Evolutionary conservation across 2,113 vertebrate genomes (phyloP).

Genomic region (Bujurquina vittata): DNA sequence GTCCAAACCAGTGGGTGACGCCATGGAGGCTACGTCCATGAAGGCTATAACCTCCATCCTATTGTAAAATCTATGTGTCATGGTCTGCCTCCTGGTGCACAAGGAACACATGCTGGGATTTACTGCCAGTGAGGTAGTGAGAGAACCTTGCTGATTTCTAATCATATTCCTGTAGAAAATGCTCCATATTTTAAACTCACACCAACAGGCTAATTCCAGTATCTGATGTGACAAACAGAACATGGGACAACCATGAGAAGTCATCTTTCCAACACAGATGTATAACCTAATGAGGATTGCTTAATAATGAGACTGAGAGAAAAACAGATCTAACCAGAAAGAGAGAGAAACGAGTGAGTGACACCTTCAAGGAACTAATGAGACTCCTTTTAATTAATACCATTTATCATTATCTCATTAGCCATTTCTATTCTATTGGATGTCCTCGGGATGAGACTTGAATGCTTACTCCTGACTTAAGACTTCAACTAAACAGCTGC

Average conservation of each 20-base stretch:
- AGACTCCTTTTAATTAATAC: constrained; percentile 42
- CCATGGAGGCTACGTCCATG: no score
- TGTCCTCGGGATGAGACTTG: constrained; percentile 19
- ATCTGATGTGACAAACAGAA: neutral
- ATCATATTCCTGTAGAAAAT: neutral
- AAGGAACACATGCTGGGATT: neutral
- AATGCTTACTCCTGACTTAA: constrained; percentile 17
- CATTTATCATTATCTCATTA: constrained; percentile 33
- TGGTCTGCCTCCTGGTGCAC: neutral
- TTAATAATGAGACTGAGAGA: neutral
- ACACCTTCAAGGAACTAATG: constrained; percentile 47
- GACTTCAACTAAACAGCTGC: neutral
- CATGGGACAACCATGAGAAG: neutral
- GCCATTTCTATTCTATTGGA: constrained; percentile 32
- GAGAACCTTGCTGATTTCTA: neutral
- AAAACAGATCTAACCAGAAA: neutral
- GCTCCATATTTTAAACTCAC: neutral
- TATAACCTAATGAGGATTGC: neutral
- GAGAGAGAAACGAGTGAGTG: neutral
- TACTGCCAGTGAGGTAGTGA: neutral
- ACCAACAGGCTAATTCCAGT: neutral
- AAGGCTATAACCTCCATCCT: neutral
- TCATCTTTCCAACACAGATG: neutral
- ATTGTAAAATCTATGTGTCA: neutral
- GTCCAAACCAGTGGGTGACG: no score